Evolutionary conservation across 2,113 vertebrate species (phyloP), one percentile per base, ranked within the genome.

Genomic region (Chionomys nivalis): DNA sequence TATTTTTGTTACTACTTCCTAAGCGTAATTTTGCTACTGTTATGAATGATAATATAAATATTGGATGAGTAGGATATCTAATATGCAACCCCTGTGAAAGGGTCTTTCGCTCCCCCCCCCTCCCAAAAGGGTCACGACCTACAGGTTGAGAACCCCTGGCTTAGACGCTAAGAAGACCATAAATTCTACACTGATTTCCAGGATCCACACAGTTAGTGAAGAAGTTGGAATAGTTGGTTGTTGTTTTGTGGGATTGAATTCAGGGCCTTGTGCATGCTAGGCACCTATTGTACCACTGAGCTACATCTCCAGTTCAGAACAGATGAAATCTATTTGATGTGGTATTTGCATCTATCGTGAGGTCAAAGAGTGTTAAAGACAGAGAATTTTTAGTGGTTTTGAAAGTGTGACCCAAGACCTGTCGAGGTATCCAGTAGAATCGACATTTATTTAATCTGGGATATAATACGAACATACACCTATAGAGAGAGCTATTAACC

Each of bases 391-490:
- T 82, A 52, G 23, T 90, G 42, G 83, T 94, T 87, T 93, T 87
- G 78, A 83, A 90, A 72, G 31, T 65, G 14, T 87, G n/a, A 73
- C 31, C 23, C 47, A 89, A 90, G 26, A 33, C 86, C 42, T 73
- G 44, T 85, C 49, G 52, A 79, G 24, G 5, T 81, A 16, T 72
- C 83, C 19, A 79, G 66, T 89, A 90, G 66, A 94, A 78, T 24
- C 65, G 47, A 89, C 58, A 36, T 86, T 61, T 89, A 68, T 63
- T 90, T 87, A 39, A 49, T 91, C 49, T 97, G 76, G 72, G 73
- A 68, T 78, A 77, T 4, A 89, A 52, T 77, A 87, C 63, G 89
- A 55, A 52, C 75, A 21, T 81, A 65, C 36, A 87, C 76, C n/a
- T 75, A 36, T 26, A 66, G 68, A 87, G 72, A 77, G 21, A 73